Conservation (phyloP, 2,888 invertebrate species). For the Catocala sponsa region DNA sequence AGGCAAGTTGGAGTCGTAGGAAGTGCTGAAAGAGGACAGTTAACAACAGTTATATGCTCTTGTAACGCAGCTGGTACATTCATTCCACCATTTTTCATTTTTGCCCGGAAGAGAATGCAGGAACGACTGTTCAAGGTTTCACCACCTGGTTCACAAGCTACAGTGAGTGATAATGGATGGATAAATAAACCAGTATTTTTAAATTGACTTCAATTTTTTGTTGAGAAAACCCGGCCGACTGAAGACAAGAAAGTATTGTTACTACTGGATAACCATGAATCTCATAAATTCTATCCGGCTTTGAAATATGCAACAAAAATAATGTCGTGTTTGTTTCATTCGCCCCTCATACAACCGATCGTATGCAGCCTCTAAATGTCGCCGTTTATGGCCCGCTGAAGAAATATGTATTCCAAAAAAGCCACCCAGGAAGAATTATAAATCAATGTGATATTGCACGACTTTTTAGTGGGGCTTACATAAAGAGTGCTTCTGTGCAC, state of each 20-base stretch:
- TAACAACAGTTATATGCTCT: constrained; percentile 35
- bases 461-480: constrained; percentile 46
- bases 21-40: constrained; percentile 34
- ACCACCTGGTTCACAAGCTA: constrained; percentile 40
- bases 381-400: constrained; percentile 54
- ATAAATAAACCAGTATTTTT: constrained; percentile 46
- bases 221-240: constrained; percentile 44
- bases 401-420: constrained; percentile 28
- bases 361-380: constrained; percentile 55
- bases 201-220: constrained; percentile 47
- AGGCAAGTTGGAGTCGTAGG: constrained; percentile 45
- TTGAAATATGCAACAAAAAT: neutral
- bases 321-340: too few species aligned
- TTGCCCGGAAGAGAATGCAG: too few species aligned
- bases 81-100: too few species aligned
- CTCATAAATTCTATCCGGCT: constrained; percentile 1
- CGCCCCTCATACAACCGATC: constrained; percentile 19
- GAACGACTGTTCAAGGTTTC: constrained; percentile 31
- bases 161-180: constrained; percentile 42
- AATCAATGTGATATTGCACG: constrained; percentile 44
- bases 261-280: constrained; percentile 29
- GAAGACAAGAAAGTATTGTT: constrained; percentile 43
- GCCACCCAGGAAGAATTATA: constrained; percentile 47
- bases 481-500: constrained; percentile 39
- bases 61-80: constrained; percentile 47